Conservation (phyloP, 2,797 vertebrate species). For the Protonibea diacanthus region DNA sequence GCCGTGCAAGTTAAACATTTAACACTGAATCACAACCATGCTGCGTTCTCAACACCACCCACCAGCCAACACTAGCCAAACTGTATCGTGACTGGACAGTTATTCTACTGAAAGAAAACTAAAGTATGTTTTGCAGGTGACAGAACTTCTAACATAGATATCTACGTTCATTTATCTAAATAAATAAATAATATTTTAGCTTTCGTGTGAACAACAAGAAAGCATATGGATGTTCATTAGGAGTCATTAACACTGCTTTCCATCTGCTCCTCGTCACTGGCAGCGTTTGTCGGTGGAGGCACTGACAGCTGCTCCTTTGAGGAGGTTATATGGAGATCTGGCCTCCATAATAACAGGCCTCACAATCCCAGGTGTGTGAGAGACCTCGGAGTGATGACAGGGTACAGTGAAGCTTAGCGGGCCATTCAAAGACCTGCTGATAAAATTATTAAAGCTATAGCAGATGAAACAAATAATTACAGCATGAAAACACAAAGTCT, state of each 20-base stretch:
- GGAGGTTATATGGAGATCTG: constrained; percentile 9
- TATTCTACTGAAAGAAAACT: neutral
- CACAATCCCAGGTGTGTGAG: constrained; percentile 27
- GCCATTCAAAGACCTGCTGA: constrained; percentile 21
- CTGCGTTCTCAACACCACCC: constrained; percentile 30
- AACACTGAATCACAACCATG: constrained; percentile 26
- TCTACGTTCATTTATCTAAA: neutral
- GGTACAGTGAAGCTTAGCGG: constrained; percentile 10
- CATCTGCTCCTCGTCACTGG: constrained; percentile 15
- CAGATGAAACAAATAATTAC: constrained; percentile 5
- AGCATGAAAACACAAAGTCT: neutral
- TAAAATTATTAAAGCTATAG: neutral
- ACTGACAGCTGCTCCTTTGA: constrained; percentile 10
- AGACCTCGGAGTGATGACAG: constrained; percentile 33
- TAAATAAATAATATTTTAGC: neutral
- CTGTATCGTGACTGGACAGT: neutral
- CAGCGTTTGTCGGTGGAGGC: constrained; percentile 13
- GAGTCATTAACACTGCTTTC: constrained; percentile 14
- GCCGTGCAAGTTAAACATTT: neutral
- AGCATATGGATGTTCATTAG: constrained; percentile 16
- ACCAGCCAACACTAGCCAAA: constrained; percentile 12
- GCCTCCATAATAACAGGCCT: constrained; percentile 47
- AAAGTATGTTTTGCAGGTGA: neutral
- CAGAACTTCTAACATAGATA: neutral
- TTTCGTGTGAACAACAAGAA: neutral